phyloP scores from a whole-genome alignment of 2,888 invertebrate genomes.

The Mechanitis messenoides region DNA sequence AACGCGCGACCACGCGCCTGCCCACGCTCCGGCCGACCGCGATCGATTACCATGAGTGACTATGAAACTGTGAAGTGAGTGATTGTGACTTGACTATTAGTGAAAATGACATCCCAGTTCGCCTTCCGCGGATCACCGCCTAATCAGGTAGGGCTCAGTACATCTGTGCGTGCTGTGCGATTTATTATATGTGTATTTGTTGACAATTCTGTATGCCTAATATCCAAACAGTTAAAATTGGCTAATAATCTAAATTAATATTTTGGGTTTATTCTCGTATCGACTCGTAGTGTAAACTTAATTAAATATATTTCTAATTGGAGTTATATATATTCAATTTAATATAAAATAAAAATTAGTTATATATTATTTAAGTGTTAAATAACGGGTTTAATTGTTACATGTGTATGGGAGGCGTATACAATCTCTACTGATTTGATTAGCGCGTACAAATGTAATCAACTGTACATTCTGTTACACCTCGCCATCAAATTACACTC shows the following conservation, averaged over 20 bases:
- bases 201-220: conserved; percentile 21
- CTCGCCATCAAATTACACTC: not conserved
- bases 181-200: not conserved
- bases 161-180: conserved; percentile 3
- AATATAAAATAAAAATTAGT: no score
- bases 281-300: no score
- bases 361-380: conserved; percentile 8
- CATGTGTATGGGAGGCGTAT: conserved; percentile 29
- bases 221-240: not conserved
- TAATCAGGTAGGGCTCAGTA: conserved; percentile 59
- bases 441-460: conserved; percentile 31
- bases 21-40: conserved; percentile 32
- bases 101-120: conserved; percentile 73
- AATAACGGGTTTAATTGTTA: conserved; percentile 2
- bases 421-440: conserved; percentile 35
- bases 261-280: no score
- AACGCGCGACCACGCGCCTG: conserved; percentile 76
- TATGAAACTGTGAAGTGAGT: conserved; percentile 71
- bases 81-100: conserved; percentile 60
- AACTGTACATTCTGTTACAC: conserved; percentile 26
- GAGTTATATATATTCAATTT: no score
- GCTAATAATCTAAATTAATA: no score
- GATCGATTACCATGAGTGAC: conserved; percentile 41
- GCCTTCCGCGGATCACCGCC: conserved; percentile 75
- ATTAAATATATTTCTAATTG: no score